Conservation (phyloP, 2,797 vertebrate genomes). For the Sardinella longiceps region DNA sequence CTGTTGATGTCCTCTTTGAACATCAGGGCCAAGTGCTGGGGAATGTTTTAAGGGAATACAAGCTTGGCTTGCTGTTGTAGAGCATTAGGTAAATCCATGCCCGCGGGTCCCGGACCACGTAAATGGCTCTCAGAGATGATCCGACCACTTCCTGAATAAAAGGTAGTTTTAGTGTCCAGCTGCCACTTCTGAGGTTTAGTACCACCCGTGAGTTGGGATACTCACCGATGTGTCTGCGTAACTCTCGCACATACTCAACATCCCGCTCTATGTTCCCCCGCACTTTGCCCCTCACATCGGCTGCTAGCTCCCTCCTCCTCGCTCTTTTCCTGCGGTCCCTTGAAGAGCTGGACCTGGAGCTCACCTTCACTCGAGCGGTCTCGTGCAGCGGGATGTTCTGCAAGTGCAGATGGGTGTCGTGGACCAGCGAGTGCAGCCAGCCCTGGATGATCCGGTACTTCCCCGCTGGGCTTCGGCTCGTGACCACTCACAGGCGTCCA, state of each 20-base stretch:
- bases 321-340: slow-evolving; percentile 79
- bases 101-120: slow-evolving; percentile 89
- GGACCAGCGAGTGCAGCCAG: slow-evolving; percentile 92
- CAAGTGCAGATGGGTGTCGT: slow-evolving; percentile 87
- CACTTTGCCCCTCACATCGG: slow-evolving; percentile 81
- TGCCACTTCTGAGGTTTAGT: slow-evolving; percentile 90
- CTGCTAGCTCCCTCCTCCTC: slow-evolving; percentile 78
- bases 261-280: slow-evolving; percentile 84
- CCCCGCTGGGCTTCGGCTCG: slow-evolving; percentile 76
- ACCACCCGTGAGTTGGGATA: slow-evolving; percentile 88
- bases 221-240: slow-evolving; percentile 82
- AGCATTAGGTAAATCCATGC: slow-evolving; percentile 93
- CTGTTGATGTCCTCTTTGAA: slow-evolving; percentile 78
- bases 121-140: slow-evolving; percentile 84
- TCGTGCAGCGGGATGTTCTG: slow-evolving; percentile 90
- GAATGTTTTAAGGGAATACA: slow-evolving; percentile 90
- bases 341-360: background rate
- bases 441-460: slow-evolving; percentile 86
- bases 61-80: slow-evolving; percentile 90
- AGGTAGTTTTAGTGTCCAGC: slow-evolving; percentile 91
- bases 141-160: slow-evolving; percentile 91
- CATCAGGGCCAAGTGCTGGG: slow-evolving; percentile 84
- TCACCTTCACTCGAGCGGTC: slow-evolving; percentile 66
- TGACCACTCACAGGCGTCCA: slow-evolving; percentile 93
- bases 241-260: slow-evolving; percentile 85